phyloP scores from a whole-genome alignment of 2,113 vertebrate genomes.

The Hippopotamus amphibius region DNA sequence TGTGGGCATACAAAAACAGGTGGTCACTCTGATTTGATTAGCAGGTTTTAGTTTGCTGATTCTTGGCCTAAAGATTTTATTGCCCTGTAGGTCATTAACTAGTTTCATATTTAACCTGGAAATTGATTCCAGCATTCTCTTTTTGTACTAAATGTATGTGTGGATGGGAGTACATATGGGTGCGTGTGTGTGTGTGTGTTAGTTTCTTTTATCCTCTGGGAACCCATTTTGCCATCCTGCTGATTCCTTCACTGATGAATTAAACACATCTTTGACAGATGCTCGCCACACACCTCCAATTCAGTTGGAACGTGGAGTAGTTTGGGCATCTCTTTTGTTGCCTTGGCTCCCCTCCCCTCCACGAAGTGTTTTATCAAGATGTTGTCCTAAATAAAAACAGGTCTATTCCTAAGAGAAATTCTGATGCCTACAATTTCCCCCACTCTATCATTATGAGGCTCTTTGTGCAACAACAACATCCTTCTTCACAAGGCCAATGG shows the following conservation, averaged over 20 bases:
- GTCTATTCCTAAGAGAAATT: background rate
- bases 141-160: background rate
- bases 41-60: background rate
- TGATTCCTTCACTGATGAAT: background rate
- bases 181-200: background rate
- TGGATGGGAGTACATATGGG: background rate
- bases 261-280: background rate
- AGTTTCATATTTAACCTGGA: background rate
- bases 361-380: background rate
- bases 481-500: background rate
- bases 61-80: background rate
- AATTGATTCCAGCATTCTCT: background rate
- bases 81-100: background rate
- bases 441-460: background rate
- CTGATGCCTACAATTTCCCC: background rate
- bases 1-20: background rate
- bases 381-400: background rate
- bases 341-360: background rate
- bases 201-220: background rate
- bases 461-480: background rate
- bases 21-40: background rate
- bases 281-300: background rate
- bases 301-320: background rate
- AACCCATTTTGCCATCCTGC: background rate
- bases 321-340: background rate